A percentile compares a stretch with the other conserved stretches of the same genome.
Evolutionary conservation across 1,140 invertebrate species (phyloP).

Genomic region (Dendroctonus valens): DNA sequence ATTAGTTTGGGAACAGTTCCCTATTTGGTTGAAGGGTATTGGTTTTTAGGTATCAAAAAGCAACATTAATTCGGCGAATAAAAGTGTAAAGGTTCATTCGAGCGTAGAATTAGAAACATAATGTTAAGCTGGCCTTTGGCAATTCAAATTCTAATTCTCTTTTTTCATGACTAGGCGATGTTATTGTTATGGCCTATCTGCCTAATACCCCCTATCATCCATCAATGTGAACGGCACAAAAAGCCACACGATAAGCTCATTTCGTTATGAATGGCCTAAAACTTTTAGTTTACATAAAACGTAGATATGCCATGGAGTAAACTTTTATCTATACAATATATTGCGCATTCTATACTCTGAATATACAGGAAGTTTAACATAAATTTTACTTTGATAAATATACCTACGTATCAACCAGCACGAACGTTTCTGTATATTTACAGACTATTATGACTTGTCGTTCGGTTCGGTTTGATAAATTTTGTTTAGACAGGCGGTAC

Average conservation of each 20-base stretch:
- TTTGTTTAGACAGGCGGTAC: conserved; percentile 28
- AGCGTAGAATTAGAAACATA: too few relatives aligned
- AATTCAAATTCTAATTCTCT: conserved; percentile 29
- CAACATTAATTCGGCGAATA: too few relatives aligned
- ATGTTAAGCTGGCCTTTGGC: not conserved
- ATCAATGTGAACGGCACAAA: conserved; percentile 31
- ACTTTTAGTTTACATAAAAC: conserved; percentile 33
- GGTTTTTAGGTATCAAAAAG: too few relatives aligned
- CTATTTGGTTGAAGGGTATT: too few relatives aligned
- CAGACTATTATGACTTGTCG: conserved; percentile 23
- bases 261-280: conserved; percentile 33
- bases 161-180: conserved; percentile 24
- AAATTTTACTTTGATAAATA: conserved; percentile 35
- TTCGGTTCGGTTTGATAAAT: conserved; percentile 22
- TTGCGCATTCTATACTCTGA: conserved; percentile 26
- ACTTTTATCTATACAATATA: conserved; percentile 33
- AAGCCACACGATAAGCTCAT: conserved; percentile 30
- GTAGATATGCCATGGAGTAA: conserved; percentile 23
- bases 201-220: conserved; percentile 27
- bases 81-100: too few relatives aligned
- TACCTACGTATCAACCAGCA: conserved; percentile 27
- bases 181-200: conserved; percentile 21
- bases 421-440: conserved; percentile 30
- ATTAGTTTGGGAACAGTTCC: too few relatives aligned
- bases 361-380: conserved; percentile 33